Base-by-base conservation (phyloP, 2,888 invertebrate genomes). In the Subacronicta megacephala region DNA sequence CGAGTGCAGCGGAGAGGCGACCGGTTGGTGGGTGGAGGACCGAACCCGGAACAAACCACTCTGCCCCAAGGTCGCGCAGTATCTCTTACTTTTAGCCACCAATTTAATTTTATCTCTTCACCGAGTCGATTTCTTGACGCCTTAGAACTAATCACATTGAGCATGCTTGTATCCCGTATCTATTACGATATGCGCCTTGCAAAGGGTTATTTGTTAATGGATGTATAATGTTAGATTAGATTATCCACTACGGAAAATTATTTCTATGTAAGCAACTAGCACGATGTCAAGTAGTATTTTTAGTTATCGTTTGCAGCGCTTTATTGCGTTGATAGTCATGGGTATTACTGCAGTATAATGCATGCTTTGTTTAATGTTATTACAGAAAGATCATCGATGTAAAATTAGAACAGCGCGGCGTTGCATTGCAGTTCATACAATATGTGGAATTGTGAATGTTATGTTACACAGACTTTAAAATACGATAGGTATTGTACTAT, bases 11-110 rank as follows among this genome's bases (percentile, higher is more conserved):
- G 73, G 67, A 63, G 73, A 68, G 50, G 70, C 82, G 84, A 88
- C 87, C 89, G 90, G 89, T 87, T 50, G 58, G 73, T 82, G 77
- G 72, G 79, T 77, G 80, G 85, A 80, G 84, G 81, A 83, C 76
- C 81, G 82, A 85, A 93, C 92, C 91, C 92, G 93, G 92, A 93
- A 92, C 88, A 81, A 79, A 80, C 81, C 80, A 80, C 84, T 82
- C 75, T 74, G 82, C 77, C 72, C 79, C 92, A 93, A 93, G 93
- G 93, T 87, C 90, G 81, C 80, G 69, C 71, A 63, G 84, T 88
- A 87, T 90, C 84, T 88, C 76, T 90, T 87, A 88, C 87, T 88
- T 88, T 84, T 85, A 87, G 78, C 72, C 68, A 80, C 73, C 78
- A 78, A 77, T 74, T 68, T 69, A 67, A 74, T 62, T 76, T 78